Evolutionary conservation across 2,113 vertebrate species (phyloP).

Genomic region (Triplophysa dalaica): DNA sequence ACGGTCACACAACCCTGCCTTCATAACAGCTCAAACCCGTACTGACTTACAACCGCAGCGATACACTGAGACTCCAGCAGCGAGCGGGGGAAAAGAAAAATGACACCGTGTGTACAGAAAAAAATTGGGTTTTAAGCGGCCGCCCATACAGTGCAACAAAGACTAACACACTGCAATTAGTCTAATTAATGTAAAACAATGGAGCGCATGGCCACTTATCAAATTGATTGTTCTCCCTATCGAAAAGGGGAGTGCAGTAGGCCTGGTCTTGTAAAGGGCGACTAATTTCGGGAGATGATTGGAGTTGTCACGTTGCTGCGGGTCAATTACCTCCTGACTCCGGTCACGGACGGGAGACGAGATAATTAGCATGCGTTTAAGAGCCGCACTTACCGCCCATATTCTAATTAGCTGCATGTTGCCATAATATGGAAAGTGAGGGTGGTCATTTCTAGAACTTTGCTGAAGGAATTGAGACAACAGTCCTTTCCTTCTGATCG

Average conservation of each 20-base stretch:
- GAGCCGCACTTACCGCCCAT: slow-evolving; percentile 81
- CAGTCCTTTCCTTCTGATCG: slow-evolving; percentile 10
- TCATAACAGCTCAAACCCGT: slow-evolving; percentile 37
- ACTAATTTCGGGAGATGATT: slow-evolving; percentile 90
- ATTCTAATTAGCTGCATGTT: slow-evolving; percentile 88
- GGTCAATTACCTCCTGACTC: slow-evolving; percentile 91
- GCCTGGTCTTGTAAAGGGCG: slow-evolving; percentile 82
- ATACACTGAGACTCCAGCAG: background rate
- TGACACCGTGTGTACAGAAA: slow-evolving; percentile 21
- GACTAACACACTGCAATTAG: slow-evolving; percentile 89
- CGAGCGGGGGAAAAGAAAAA: slow-evolving; percentile 8
- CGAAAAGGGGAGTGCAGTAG: slow-evolving; percentile 85
- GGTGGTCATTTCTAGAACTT: slow-evolving; percentile 62
- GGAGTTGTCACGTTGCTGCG: slow-evolving; percentile 91
- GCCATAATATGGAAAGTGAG: slow-evolving; percentile 79
- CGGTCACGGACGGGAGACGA: slow-evolving; percentile 85
- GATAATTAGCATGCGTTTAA: slow-evolving; percentile 87
- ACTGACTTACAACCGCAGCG: slow-evolving; percentile 45
- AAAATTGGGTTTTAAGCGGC: slow-evolving; percentile 37
- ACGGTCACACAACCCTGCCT: slow-evolving; percentile 41
- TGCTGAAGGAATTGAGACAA: slow-evolving; percentile 1
- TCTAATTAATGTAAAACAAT: slow-evolving; percentile 95
- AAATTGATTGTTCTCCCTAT: slow-evolving; percentile 94
- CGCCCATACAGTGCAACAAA: slow-evolving; percentile 73
- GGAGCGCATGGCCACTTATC: slow-evolving; percentile 91